Conservation (phyloP, 2,888 invertebrate genomes). For the Leucophenga montana region DNA sequence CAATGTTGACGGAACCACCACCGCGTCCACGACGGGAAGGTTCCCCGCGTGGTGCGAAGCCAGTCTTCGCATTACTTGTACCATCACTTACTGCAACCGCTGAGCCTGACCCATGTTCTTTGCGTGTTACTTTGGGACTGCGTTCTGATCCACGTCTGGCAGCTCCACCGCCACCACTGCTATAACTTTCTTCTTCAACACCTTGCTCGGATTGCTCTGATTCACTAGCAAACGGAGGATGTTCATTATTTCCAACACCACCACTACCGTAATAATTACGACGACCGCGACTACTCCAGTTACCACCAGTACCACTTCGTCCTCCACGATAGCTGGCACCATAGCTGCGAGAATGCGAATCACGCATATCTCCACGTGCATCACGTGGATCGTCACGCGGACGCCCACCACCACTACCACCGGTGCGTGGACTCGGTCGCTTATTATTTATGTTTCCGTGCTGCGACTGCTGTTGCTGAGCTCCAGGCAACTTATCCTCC, state of each 20-base stretch:
- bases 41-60: conserved; percentile 90
- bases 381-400: conserved; percentile 42
- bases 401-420: conserved; percentile 50
- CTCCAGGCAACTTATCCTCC: conserved; percentile 16
- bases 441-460: conserved; percentile 50
- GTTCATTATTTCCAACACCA: conserved; percentile 56
- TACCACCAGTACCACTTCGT: conserved; percentile 69
- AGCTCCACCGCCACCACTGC: conserved; percentile 72
- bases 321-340: conserved; percentile 72
- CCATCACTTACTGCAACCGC: conserved; percentile 45
- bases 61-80: conserved; percentile 75
- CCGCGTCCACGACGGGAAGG: conserved; percentile 90
- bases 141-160: conserved; percentile 75
- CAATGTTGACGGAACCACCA: conserved; percentile 70
- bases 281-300: conserved; percentile 72
- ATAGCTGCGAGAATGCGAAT: conserved; percentile 66
- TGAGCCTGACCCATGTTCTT: conserved; percentile 36
- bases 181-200: conserved; percentile 79
- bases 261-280: conserved; percentile 63
- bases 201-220: conserved; percentile 81
- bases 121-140: conserved; percentile 72
- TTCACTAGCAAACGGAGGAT: conserved; percentile 74
- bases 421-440: conserved; percentile 72
- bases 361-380: conserved; percentile 62
- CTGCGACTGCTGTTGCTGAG: conserved; percentile 30